These are phyloP conservation scores for Ormyrus nitidulus DNA, from an alignment of 2,888 invertebrate genomes.

Conservation along the genomic window DNA sequence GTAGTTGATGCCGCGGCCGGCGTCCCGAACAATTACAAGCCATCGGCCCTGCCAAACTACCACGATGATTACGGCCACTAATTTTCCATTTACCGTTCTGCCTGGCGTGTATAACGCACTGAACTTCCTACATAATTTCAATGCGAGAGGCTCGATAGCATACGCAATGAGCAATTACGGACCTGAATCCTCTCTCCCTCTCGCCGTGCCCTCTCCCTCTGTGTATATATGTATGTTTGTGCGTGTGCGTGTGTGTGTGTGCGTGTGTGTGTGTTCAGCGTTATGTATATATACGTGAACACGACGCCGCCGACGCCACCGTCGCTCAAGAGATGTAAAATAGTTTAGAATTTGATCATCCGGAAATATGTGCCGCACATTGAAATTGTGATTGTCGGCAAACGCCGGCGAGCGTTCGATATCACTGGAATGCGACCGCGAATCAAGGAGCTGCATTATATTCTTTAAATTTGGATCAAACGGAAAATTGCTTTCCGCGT, in stretches of 20 bases:
- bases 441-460: no score
- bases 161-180: slow-evolving; percentile 56
- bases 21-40: slow-evolving; percentile 53
- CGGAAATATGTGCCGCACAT: not conserved
- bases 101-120: slow-evolving; percentile 34
- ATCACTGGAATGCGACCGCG: no score
- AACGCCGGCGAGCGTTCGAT: no score
- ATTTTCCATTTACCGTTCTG: slow-evolving; percentile 54
- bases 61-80: slow-evolving; percentile 54
- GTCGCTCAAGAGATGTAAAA: slow-evolving; percentile 25
- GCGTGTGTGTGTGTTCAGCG: no score
- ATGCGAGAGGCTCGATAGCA: slow-evolving; percentile 50
- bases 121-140: slow-evolving; percentile 55
- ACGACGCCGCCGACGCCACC: no score
- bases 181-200: not conserved
- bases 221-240: no score
- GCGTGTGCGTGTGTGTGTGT: no score
- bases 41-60: slow-evolving; percentile 47
- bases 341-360: slow-evolving; percentile 16
- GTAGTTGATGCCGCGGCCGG: not conserved
- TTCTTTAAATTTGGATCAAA: no score
- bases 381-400: slow-evolving; percentile 32
- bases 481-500: no score
- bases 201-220: not conserved
- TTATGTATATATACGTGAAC: no score